A percentile compares a stretch with the other conserved stretches of the same genome.
Evolutionary conservation across 2,113 vertebrate genomes (phyloP).

Genomic region (Platysteira castanea): DNA sequence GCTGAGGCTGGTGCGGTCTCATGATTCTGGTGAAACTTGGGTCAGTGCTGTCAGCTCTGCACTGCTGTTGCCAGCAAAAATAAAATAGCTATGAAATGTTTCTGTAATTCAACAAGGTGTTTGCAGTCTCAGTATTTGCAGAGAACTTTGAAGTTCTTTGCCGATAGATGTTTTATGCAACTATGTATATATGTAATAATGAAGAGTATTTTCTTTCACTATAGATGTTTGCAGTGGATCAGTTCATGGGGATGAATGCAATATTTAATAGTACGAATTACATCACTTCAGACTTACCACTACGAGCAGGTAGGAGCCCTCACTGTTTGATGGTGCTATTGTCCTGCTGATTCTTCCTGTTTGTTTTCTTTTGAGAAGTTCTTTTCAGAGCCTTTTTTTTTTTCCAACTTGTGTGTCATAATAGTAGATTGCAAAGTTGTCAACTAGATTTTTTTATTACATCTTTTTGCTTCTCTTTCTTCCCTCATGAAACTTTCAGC

Average conservation of each 20-base stretch:
- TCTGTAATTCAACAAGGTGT: not conserved
- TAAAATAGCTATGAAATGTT: not conserved
- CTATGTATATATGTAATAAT: not conserved
- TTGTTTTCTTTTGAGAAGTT: not conserved
- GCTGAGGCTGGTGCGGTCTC: not conserved
- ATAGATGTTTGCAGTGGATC: conserved; percentile 72
- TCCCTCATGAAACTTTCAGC: not conserved
- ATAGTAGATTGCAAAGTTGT: not conserved
- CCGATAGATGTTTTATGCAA: not conserved
- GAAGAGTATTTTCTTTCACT: conserved; percentile 2
- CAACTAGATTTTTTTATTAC: not conserved
- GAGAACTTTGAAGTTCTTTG: not conserved
- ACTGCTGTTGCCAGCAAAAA: not conserved
- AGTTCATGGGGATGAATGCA: conserved; percentile 62
- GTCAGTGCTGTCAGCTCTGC: not conserved
- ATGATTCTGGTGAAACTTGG: not conserved
- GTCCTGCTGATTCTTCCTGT: not conserved
- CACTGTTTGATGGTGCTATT: not conserved
- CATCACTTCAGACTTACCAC: conserved; percentile 67
- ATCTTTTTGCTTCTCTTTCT: not conserved
- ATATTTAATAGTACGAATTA: conserved; percentile 71
- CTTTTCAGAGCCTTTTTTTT: not conserved
- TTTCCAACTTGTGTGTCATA: not conserved
- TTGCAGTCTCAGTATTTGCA: not conserved
- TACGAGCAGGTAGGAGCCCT: conserved; percentile 66